phyloP scores from a whole-genome alignment of 2,888 invertebrate species.

The Rhingia rostrata region DNA sequence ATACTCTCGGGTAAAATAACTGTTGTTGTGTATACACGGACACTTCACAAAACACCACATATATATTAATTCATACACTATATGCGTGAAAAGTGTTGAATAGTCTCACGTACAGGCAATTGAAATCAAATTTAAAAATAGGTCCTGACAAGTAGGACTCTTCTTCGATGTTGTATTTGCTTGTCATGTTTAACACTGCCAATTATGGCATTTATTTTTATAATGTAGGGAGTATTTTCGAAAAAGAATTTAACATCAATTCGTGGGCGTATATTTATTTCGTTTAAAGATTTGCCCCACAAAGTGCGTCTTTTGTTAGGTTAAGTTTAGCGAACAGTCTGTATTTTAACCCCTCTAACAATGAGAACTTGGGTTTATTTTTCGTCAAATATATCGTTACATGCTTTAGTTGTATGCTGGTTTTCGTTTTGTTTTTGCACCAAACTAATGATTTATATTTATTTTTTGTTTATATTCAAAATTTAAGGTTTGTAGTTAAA shows the following conservation, averaged over 20 bases:
- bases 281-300: background rate
- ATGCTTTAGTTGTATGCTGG: constrained; percentile 58
- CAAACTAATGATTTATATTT: constrained; percentile 32
- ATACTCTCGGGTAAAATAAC: constrained; percentile 46
- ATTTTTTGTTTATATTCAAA: constrained; percentile 12
- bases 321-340: too few relatives aligned
- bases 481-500: constrained; percentile 8
- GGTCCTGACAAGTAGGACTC: background rate
- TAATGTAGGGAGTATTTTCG: background rate
- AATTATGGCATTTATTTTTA: background rate
- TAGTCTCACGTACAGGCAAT: constrained; percentile 50
- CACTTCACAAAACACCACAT: constrained; percentile 1
- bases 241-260: background rate
- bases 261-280: constrained; percentile 1
- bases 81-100: constrained; percentile 29
- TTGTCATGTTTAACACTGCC: background rate
- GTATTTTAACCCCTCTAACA: too few relatives aligned
- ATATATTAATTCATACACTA: background rate
- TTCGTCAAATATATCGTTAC: constrained; percentile 26
- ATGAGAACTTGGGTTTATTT: background rate
- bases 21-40: constrained; percentile 14
- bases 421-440: constrained; percentile 34
- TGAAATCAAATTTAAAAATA: constrained; percentile 48
- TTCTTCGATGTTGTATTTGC: background rate
- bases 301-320: too few relatives aligned